Evolutionary conservation across 2,888 invertebrate genomes (phyloP), one percentile per base, ranked within the genome.

Genomic region (Mesochorus sp.): DNA sequence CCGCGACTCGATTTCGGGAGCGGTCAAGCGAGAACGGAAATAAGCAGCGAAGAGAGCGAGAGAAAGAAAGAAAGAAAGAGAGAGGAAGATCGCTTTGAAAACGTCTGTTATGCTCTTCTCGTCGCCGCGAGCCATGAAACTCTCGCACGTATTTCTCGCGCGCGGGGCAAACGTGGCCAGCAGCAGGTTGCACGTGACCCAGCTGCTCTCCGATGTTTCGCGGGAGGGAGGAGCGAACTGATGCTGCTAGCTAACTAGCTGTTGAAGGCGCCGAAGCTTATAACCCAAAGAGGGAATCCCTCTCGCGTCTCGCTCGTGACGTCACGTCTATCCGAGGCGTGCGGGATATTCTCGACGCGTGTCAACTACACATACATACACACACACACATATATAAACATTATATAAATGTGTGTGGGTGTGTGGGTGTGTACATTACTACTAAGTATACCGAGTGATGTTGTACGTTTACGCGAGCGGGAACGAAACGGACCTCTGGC

Each of bases 121-220:
- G 64, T 39, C 57, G 70, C 59, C 71, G 66, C 59, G 74, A 73
- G 76, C 44, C 37, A 74, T 49, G 62, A 67, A 57, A 76, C 76
- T 67, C 80, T 66, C 76, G 76, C 73, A 67, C 74, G 80, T 84
- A 83, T 82, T 83, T 85, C 85, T 84, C 83, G 83, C 83, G 84
- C 79, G 81, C 64, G 76, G 81, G 76, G 76, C 44, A 74, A 79
- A 81, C 83, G 83, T 66, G 80, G 75, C 67, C 73, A 49, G 70
- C 71, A 80, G 77, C 85, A 80, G 75, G 84, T 82, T 83, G 89
- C 87, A 88, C 89, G 89, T 89, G 89, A 89, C 88, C 87, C 89
- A 89, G 89, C 89, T 89, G 89, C 85, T 86, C 85, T 85, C 82
- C 74, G 80, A 81, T 64, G 62, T 64, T 70, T 17, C 68, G 6